Base-by-base conservation (phyloP, 2,113 vertebrate genomes). In the Zapus hudsonius region DNA sequence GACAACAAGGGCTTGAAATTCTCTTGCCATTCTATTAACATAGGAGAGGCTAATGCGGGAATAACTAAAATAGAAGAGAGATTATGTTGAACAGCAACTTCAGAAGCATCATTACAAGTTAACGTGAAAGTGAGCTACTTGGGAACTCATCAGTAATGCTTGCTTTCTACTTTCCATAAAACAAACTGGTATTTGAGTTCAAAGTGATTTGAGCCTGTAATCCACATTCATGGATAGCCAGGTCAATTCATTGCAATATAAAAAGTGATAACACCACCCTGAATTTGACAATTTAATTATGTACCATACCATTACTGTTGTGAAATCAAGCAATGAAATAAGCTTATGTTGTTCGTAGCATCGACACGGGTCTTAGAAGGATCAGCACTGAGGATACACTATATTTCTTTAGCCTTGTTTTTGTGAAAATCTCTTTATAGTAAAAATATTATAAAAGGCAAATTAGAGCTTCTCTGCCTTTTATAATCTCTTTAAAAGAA, bases 21-120 rank as follows among this genome's bases (percentile, higher is more conserved):
- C 87, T 92, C 80, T 74, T 94, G 79, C 85, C 92, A 94, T 96
- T 92, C 82, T 64, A 93, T 94, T 96, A 96, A 94, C 96, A 95
- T 85, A 96, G 79, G 82, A 92, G 91, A 95, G 40, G 29, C 81
- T 91, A 95, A 94, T 94, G 92, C 95, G 94, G 96, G 91, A 96
- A 95, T 96, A 95, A 88, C 87, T 95, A 89, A 94, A 88, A 78
- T 42, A 95, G 74, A 84, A 90, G 74, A 89, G 69, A 94, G 87
- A 95, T 94, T 94, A 86, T 86, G 27, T 85, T 93, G 79, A 96
- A 94, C 25, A 87, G 72, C 40, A 94, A 83, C 44, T 84, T 95
- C 82, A 95, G 86, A 94, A 90, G 73, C 87, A 89, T 92, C 27
- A 90, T 97, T 95, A 92, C 84, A 88, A 95, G 78, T 95, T 91